phyloP scores from a whole-genome alignment of 2,888 invertebrate genomes.

The Ephialtes manifestator region DNA sequence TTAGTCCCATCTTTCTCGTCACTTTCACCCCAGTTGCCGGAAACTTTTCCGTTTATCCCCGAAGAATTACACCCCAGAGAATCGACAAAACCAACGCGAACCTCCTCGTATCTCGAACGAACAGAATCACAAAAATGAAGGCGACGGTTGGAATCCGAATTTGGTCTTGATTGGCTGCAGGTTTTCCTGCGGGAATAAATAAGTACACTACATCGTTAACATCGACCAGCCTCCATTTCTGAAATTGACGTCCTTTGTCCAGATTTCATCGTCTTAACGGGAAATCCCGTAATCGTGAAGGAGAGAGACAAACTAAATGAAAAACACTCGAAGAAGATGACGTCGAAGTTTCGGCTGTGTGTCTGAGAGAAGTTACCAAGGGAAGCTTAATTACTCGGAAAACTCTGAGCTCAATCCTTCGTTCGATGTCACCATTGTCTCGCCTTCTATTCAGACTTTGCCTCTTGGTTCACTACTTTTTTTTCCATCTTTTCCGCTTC shows the following conservation, averaged over 20 bases:
- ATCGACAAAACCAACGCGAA: slow-evolving; percentile 44
- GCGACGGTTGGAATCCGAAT: slow-evolving; percentile 47
- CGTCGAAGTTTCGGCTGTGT: slow-evolving; percentile 25
- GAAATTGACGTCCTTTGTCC: slow-evolving; percentile 33
- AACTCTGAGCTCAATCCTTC: slow-evolving; percentile 64
- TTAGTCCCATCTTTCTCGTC: slow-evolving; percentile 51
- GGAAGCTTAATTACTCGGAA: slow-evolving; percentile 71
- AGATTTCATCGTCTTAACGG: not conserved
- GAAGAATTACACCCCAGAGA: slow-evolving; percentile 64
- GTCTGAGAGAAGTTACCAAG: slow-evolving; percentile 17
- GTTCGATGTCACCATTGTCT: slow-evolving; percentile 65
- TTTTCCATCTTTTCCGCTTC: slow-evolving; percentile 15
- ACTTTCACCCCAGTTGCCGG: slow-evolving; percentile 44
- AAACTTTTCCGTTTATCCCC: slow-evolving; percentile 68
- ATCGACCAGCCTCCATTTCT: slow-evolving; percentile 38
- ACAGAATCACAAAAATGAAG: slow-evolving; percentile 56
- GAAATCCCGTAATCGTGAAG: slow-evolving; percentile 12
- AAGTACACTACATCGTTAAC: slow-evolving; percentile 57
- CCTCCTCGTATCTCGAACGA: slow-evolving; percentile 30
- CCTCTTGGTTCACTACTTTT: not conserved
- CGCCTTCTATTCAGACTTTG: slow-evolving; percentile 63
- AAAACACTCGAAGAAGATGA: slow-evolving; percentile 21
- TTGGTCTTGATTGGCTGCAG: slow-evolving; percentile 55
- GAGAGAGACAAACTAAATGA: slow-evolving; percentile 21
- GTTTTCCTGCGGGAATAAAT: slow-evolving; percentile 50